Conservation (phyloP, 2,113 vertebrate species). For the Phrynocephalus versicolor region DNA sequence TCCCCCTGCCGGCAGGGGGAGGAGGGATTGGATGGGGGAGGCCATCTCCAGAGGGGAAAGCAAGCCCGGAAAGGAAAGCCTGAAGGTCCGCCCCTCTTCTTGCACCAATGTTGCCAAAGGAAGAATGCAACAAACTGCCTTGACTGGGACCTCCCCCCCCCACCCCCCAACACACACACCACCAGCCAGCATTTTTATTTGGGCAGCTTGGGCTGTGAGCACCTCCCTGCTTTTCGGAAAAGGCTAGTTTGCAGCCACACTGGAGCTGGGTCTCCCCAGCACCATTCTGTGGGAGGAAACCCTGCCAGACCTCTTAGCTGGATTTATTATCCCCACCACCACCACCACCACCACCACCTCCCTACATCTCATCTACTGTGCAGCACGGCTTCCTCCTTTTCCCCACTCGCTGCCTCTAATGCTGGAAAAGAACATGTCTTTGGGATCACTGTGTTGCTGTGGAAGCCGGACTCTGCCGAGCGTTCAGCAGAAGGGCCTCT, state of each 20-base stretch:
- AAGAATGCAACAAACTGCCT: slow-evolving; percentile 65
- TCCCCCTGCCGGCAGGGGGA: background rate
- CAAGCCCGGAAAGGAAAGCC: slow-evolving; percentile 16
- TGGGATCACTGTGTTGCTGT: background rate
- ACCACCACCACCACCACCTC: too few relatives aligned
- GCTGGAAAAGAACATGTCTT: slow-evolving; percentile 4
- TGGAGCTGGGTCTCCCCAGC: slow-evolving; percentile 29
- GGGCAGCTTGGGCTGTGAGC: background rate
- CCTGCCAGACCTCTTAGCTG: slow-evolving; percentile 39
- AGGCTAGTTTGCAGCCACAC: background rate
- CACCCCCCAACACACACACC: too few relatives aligned
- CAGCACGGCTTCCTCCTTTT: background rate
- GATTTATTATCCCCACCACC: slow-evolving; percentile 41
- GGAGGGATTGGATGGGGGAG: rapidly evolving
- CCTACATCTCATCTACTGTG: background rate
- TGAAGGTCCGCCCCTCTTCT: slow-evolving; percentile 13
- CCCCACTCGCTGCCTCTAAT: background rate
- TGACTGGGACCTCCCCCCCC: slow-evolving; percentile 58
- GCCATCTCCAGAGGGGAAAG: slow-evolving; percentile 33
- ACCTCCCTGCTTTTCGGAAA: too few relatives aligned
- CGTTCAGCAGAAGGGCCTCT: background rate
- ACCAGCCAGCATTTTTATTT: slow-evolving; percentile 26
- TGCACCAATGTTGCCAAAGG: slow-evolving; percentile 54
- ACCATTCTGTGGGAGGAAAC: slow-evolving; percentile 27
- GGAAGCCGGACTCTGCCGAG: background rate